phyloP scores from a whole-genome alignment of 2,797 vertebrate species.

The Phaenicophaeus curvirostris region DNA sequence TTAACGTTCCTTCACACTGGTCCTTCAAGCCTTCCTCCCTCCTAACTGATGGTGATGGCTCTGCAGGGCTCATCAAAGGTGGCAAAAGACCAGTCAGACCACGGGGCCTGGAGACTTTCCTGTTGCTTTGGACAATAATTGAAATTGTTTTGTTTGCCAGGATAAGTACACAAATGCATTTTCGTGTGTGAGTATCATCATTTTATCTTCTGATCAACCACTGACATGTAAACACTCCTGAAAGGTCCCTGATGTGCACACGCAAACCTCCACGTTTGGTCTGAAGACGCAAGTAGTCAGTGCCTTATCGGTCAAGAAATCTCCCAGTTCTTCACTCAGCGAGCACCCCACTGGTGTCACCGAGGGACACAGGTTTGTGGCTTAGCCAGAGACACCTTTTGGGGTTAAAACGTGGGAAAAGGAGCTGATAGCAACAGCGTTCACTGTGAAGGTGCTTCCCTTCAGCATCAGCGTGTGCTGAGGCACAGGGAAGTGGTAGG shows the following conservation, averaged over 20 bases:
- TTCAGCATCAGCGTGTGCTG: neutral
- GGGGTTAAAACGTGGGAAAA: neutral
- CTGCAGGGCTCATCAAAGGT: neutral
- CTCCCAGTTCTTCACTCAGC: neutral
- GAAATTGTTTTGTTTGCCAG: neutral
- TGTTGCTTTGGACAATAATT: neutral
- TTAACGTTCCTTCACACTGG: neutral
- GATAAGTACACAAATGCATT: neutral
- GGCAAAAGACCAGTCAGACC: neutral
- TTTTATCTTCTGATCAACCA: neutral
- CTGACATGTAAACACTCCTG: neutral
- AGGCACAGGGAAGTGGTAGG: accelerated
- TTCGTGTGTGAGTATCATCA: neutral
- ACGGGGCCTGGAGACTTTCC: neutral
- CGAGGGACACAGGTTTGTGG: neutral
- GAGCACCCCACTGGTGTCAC: neutral
- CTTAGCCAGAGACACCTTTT: neutral
- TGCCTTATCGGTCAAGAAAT: neutral
- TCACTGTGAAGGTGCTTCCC: neutral
- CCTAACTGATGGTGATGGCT: neutral
- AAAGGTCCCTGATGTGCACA: neutral
- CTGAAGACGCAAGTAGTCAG: neutral
- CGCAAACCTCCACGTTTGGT: neutral
- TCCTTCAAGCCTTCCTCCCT: neutral
- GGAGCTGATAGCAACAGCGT: neutral